Base-by-base conservation (phyloP, 2,113 vertebrate genomes). In the Istiophorus platypterus region DNA sequence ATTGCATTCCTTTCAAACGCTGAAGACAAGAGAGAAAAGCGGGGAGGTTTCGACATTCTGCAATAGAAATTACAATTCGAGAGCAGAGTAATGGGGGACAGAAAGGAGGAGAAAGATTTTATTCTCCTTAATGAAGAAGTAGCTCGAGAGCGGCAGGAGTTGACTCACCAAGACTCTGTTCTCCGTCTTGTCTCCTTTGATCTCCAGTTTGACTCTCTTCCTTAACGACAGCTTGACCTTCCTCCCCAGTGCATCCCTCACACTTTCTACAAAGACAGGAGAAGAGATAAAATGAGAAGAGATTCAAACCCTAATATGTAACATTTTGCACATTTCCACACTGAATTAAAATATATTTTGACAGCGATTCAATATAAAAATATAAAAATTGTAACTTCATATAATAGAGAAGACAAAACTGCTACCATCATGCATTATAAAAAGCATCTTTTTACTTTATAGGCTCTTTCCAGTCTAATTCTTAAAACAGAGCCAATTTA, bases 131-230 rank as follows among this genome's bases (percentile, higher is more conserved):
- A 80, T 65, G 61, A 77, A 79, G 73, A 47, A 58, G 71, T 22
- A 71, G 56, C 24, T 34, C 69, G 62, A 68, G 59, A 81, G 69
- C 77, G 68, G 80, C 9, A 0, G 9, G 34, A 85, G 95, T 96
- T 89, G 97, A 95, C 97, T 97, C 93, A 99, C 98, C 97, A 99
- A 68, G 66, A 99, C 97, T 95, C 95, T 96, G 94, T 99, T 99
- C 87, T 99, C 98, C 67, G 97, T 95, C 95, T 96, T 97, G 94
- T 99, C 98, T 78, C 96, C 97, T 93, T 99, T 99, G 76, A 97
- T 95, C 94, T 99, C 98, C 93, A 99, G 91, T 82, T 97, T 99
- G 72, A 99, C 96, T 92, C 96, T 97, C 94, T 96, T 99, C 95
- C 96, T 97, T 82, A 99, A 93, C 0, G 95, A 95, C 92, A 99